These are phyloP conservation scores for Tipula vernalis DNA, from an alignment of 2,888 invertebrate genomes.

Conservation along the genomic window DNA sequence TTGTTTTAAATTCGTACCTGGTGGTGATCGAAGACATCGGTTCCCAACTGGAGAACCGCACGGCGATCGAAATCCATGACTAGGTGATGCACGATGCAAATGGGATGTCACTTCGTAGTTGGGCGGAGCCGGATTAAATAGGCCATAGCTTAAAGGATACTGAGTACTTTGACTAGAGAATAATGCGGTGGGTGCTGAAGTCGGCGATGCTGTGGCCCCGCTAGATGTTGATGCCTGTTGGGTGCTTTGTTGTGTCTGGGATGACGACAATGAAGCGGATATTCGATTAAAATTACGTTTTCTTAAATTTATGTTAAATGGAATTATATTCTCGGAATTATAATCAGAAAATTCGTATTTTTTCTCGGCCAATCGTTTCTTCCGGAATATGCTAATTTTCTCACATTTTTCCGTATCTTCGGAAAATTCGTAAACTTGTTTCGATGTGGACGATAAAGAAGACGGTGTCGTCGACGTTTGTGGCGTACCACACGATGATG, in stretches of 20 bases:
- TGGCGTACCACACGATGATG: neutral
- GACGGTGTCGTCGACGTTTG: neutral
- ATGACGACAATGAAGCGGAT: constrained; percentile 10
- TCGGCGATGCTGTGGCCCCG: neutral
- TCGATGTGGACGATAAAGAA: constrained; percentile 14
- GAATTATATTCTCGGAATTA: constrained; percentile 49
- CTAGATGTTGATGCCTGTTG: constrained; percentile 14
- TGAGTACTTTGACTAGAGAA: constrained; percentile 10
- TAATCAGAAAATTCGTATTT: constrained; percentile 86
- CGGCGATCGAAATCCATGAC: constrained; percentile 33
- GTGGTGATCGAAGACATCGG: constrained; percentile 18
- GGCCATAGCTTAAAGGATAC: constrained; percentile 8
- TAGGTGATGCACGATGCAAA: constrained; percentile 22
- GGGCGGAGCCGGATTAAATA: constrained; percentile 16
- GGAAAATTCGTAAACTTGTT: constrained; percentile 70
- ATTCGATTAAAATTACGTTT: constrained; percentile 21
- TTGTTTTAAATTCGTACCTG: constrained; percentile 10
- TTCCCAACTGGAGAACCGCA: constrained; percentile 30
- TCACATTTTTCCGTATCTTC: constrained; percentile 76
- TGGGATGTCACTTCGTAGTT: constrained; percentile 21
- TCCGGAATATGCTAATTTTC: constrained; percentile 74
- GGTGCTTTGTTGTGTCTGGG: constrained; percentile 10
- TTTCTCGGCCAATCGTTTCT: constrained; percentile 75
- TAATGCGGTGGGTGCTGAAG: constrained; percentile 12
- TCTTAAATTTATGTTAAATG: constrained; percentile 26